Evolutionary conservation across 2,888 invertebrate species (phyloP), one percentile per base, ranked within the genome.

Genomic region (Cheiracanthium punctorium): DNA sequence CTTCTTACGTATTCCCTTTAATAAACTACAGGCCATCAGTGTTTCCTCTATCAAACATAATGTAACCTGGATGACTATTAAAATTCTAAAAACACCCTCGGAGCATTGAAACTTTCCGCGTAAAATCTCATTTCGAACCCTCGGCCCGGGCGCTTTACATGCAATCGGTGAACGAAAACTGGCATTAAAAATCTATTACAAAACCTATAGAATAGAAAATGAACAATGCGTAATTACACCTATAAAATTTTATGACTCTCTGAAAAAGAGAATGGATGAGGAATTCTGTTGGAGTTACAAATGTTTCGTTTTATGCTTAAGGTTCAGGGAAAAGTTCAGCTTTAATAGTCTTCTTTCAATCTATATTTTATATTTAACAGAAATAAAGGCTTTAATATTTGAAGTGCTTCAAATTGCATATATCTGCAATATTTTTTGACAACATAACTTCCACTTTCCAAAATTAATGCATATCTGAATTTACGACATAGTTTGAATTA

Each of bases 181-280:
- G 5, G 24, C 24, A 58, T 24, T 58, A 24, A 58, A 58, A 58
- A 58, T 58, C 58, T 58, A 58, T 58, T 24, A 17, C 10, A 48
- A 48, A 58, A 24, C 58, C 24, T 7, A 17, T 4, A 24, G n/a
- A 58, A 24, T 58, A 24, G 58, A n/a, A 58, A 58, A 58, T 58
- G 58, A 58, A 58, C 58, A 58, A 58, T 58, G 12, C 58, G 1
- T 58, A 58, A 58, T 58, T 58, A 58, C 24, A 58, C 24, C 58
- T 58, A 58, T 58, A 58, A 58, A 58, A 58, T 58, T 58, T 58
- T 58, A 58, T 58, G 58, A 17, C 58, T 58, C 24, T 58, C 24
- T 58, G 58, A 58, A 58, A 58, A 58, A 58, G 58, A 58, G 20
- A 58, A 58, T 24, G 58, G 58, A 2, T 20, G 24, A 24, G 17